Base-by-base conservation (phyloP, 2,888 invertebrate species). In the Rhagium mordax region DNA sequence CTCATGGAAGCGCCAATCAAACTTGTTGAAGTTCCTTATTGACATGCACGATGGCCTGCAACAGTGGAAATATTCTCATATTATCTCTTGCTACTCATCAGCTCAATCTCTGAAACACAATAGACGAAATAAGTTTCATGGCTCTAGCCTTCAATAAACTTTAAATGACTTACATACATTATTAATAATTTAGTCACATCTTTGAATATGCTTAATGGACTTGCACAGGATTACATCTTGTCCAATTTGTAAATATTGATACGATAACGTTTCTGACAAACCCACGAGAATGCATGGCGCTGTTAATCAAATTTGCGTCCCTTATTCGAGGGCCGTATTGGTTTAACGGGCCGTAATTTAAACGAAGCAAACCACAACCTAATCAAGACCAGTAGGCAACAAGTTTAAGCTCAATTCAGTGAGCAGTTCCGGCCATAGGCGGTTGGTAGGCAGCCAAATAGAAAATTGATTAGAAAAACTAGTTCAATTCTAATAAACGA, bases 271-370 rank as follows among this genome's bases (percentile, higher is more conserved):
- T 51, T 7, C 51, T 51, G 51, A 51, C 10, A 18, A 51, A 18
- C 8, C 51, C 20, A 20, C 51, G 51, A 51, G 20, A 64, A 64
- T 64, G 64, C 16, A 48, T 57, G 41, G 47, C 3, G 20, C 24
- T 47, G 57, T 24, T 68, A 68, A 68, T 68, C 59, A 68, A 59
- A 57, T 68, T 57, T 57, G 24, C 65, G 24, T 57, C 59, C 59
- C 59, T 48, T 47, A 59, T 68, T 68, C 48, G 57, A 41, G 59
- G 18, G 21, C 41, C 48, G 7, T 47, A 48, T 27, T 68, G 57
- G 57, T 41, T 57, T 68, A 68, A 21, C 57, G 59, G 59, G 57
- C 21, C 67, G 48, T 47, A 68, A 68, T 68, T 68, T 68, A 47
- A 49, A 68, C 57, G 59, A 48, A 29, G 57, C 67, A 49, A 20